Evolutionary conservation across 2,797 vertebrate species (phyloP), one percentile per base, ranked within the genome.

Genomic region (Malacoraja senta): DNA sequence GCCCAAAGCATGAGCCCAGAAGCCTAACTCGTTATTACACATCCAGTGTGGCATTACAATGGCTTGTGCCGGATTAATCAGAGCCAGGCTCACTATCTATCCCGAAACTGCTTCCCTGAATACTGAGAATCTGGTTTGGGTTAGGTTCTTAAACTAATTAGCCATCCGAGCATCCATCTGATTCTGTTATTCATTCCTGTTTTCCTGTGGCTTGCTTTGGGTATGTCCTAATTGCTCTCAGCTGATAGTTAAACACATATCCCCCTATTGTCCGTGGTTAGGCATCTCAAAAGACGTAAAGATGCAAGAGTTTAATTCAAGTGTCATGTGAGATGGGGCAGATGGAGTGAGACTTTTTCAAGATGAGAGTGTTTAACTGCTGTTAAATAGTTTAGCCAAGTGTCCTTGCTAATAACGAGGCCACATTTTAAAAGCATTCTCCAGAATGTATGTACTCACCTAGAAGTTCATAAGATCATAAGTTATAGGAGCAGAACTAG

Each of bases 111-210:
- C 38, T 76, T 74, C 68, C 24, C 38, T 58, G 44, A 90, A 71
- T 71, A 32, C 21, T 29, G 26, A 29, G 65, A 68, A 9, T 38
- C 63, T 90, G 29, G 26, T 76, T 74, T n/a, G 26, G 38, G 44
- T 74, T 32, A 65, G 35, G 21, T 74, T 44, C 90, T 74, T 91
- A 68, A 91, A 91, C 44, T 26, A 35, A 91, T 91, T 91, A 91
- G 65, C 8, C 90, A 44, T 92, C 71, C 74, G 26, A 91, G 90
- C 90, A 91, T 3, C 71, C 90, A 92, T 76, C 38, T 17, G 35
- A 24, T 92, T 76, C 72, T 58, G 90, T 26, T 24, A 71, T 72
- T 53, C 90, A 74, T 92, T 92, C 90, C 71, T 92, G 68, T 74
- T 74, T 92, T 76, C 26, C 38, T 92, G 90, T 24, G 71, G 90